Evolutionary conservation across 2,888 invertebrate species (phyloP), one percentile per base, ranked within the genome.

Genomic region (Nasonia oneida): DNA sequence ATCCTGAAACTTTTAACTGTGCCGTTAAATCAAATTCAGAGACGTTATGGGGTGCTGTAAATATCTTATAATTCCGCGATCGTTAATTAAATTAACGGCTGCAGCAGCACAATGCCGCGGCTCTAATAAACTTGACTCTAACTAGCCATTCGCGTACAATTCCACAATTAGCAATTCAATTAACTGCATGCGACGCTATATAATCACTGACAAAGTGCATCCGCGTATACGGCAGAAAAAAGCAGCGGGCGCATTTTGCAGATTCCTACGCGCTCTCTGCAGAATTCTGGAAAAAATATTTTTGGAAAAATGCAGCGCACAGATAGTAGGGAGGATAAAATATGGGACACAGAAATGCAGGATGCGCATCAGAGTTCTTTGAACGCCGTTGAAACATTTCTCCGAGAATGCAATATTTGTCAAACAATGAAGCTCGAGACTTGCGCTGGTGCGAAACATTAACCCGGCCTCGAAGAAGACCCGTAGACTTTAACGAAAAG

Each of bases 61-160:
- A 53, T 18, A 53, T 53, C 8, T 61, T n/a, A 8, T n/a, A 61
- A 61, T 23, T 61, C 8, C 23, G 57, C 23, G 57, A 23, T 8
- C 18, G n/a, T 53, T 61, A 61, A 61, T 61, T 61, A n/a, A 61
- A 61, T 61, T 61, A 61, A n/a, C 57, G 57, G n/a, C 57, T 61
- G 57, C 57, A 8, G n/a, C 57, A n/a, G n/a, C 57, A n/a, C 8
- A 61, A 18, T 61, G n/a, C 6, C n/a, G n/a, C n/a, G n/a, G n/a
- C 5, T n/a, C 57, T 61, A n/a, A n/a, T n/a, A 23, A 61, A 61
- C 23, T 18, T 6, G 57, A 61, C 5, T 29, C 29, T 61, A 61
- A 23, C 6, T n/a, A 57, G 57, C 57, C 15, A 8, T 53, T 18
- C n/a, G 57, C 1, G n/a, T n/a, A n/a, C 53, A 18, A 53, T 53